Conservation (phyloP, 2,113 vertebrate genomes). For the Diadophis punctatus region DNA sequence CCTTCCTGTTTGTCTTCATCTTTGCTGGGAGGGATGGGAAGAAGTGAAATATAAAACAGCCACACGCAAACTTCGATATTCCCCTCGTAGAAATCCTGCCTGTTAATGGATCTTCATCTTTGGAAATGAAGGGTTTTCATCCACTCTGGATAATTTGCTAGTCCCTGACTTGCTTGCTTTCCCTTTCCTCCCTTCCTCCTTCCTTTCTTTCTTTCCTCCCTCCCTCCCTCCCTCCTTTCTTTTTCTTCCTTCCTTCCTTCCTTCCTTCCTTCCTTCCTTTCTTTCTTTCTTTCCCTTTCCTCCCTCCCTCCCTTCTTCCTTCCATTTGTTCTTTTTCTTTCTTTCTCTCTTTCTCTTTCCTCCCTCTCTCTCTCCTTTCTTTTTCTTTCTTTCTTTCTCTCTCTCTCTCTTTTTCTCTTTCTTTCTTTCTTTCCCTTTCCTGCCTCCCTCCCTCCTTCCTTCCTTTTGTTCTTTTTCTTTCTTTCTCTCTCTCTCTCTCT, state of each 20-base stretch:
- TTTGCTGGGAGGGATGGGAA: slow-evolving; percentile 22
- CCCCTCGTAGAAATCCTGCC: slow-evolving; percentile 21
- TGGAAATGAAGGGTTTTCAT: slow-evolving; percentile 41
- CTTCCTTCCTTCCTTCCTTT: too few relatives aligned
- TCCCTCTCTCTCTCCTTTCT: background rate
- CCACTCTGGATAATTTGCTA: slow-evolving; percentile 11
- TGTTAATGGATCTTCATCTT: slow-evolving; percentile 55
- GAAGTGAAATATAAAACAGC: slow-evolving; percentile 22
- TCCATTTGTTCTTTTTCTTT: too few relatives aligned
- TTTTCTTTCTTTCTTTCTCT: background rate
- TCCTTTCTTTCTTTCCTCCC: slow-evolving; percentile 7
- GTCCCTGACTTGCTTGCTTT: slow-evolving; percentile 9
- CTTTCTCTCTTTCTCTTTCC: background rate
- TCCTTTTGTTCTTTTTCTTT: background rate
- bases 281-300: slow-evolving; percentile 15
- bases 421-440: slow-evolving; percentile 43
- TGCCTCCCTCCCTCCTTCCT: too few relatives aligned
- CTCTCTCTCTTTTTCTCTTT: background rate
- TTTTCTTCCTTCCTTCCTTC: too few relatives aligned
- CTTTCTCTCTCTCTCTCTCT: too few relatives aligned
- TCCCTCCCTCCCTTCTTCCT: background rate
- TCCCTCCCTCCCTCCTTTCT: too few relatives aligned
- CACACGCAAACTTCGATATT: background rate
- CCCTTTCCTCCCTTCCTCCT: slow-evolving; percentile 44
- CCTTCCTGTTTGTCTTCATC: background rate